A percentile compares a stretch with the other conserved stretches of the same genome.
Conservation (phyloP, 2,797 vertebrate species). For the Loris lydekkerianus region DNA sequence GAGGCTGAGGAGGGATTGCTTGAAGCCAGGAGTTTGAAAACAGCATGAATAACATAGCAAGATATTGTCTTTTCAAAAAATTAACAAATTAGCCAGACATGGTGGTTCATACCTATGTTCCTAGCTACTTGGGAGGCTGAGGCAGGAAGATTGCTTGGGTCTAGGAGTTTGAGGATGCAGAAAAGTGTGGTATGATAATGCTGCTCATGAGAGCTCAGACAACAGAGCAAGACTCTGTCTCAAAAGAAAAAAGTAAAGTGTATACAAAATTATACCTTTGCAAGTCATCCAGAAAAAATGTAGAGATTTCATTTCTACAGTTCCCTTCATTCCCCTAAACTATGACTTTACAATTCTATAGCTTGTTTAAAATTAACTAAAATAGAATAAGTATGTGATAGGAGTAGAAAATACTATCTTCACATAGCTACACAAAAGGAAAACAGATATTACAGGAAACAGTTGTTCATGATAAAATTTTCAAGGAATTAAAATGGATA, state of each 20-base stretch:
- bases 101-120: not conserved
- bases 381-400: not conserved
- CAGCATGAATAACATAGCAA: not conserved
- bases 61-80: not conserved
- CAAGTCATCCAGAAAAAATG: constrained; percentile 61
- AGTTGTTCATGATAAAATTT: constrained; percentile 29
- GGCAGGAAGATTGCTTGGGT: not conserved
- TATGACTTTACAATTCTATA: constrained; percentile 19
- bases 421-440: constrained; percentile 44
- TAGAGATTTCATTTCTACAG: not conserved
- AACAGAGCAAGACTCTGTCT: not conserved
- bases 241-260: constrained; percentile 45
- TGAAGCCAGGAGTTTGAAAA: not conserved
- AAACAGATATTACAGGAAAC: constrained; percentile 31
- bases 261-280: constrained; percentile 46
- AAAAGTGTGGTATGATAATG: not conserved
- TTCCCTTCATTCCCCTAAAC: not conserved
- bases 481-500: not conserved
- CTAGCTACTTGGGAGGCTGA: not conserved
- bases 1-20: not conserved
- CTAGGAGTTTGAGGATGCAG: not conserved
- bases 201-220: not conserved
- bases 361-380: constrained; percentile 41
- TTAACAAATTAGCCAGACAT: not conserved
- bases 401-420: constrained; percentile 60